A percentile compares a stretch with the other conserved stretches of the same genome.
Conservation (phyloP, 2,113 vertebrate species). For the Ameiurus melas region DNA sequence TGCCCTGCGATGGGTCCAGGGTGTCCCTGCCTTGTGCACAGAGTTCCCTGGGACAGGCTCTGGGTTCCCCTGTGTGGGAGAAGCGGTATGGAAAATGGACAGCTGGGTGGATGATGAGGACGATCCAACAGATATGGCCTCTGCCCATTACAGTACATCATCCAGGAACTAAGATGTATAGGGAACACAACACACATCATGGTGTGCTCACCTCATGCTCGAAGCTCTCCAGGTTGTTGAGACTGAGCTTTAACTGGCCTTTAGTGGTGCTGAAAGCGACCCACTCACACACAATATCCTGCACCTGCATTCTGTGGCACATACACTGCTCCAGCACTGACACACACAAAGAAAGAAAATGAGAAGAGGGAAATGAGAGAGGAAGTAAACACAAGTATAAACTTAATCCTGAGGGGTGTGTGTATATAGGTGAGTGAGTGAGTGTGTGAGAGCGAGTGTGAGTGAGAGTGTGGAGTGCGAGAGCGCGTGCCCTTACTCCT, state of each 20-base stretch:
- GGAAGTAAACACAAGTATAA: not conserved
- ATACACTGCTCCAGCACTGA: conserved; percentile 86
- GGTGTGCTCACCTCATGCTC: conserved; percentile 79
- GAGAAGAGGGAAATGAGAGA: not conserved
- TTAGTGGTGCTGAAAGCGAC: conserved; percentile 79
- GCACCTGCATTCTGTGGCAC: conserved; percentile 68
- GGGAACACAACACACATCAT: not conserved
- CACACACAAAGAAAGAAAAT: not conserved
- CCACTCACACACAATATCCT: conserved; percentile 76
- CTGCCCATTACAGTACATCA: too few relatives aligned
- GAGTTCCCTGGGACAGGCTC: too few relatives aligned
- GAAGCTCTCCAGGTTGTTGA: conserved; percentile 74
- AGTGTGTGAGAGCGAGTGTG: not conserved
- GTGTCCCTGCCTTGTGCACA: too few relatives aligned
- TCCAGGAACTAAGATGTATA: not conserved
- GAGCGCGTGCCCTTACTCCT: conserved; percentile 63
- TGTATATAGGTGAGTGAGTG: too few relatives aligned
- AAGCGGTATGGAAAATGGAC: too few relatives aligned
- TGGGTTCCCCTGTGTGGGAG: too few relatives aligned
- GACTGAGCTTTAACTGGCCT: conserved; percentile 61
- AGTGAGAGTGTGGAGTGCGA: too few relatives aligned
- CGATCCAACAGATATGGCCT: too few relatives aligned
- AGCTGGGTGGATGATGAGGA: too few relatives aligned
- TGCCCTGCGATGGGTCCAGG: too few relatives aligned
- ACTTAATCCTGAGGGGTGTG: not conserved